Conservation (phyloP, 1,140 invertebrate species). For the Drosophila saltans region DNA sequence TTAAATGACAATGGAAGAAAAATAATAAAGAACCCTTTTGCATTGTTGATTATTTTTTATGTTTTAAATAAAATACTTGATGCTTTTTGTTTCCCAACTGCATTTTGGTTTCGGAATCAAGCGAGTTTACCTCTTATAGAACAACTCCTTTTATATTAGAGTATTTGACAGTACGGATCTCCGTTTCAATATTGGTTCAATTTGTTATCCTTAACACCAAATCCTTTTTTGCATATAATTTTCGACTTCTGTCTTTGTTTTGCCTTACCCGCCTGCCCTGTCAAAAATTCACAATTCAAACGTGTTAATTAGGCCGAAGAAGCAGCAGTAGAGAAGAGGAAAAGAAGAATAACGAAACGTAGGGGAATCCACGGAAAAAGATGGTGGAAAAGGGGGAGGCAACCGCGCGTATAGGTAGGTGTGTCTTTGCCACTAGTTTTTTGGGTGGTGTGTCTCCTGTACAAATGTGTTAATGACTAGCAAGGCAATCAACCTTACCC, state of each 20-base stretch:
- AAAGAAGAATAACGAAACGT: not conserved
- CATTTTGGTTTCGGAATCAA: too few species aligned
- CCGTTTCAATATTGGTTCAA: conserved; percentile 30
- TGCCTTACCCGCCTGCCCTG: conserved; percentile 3
- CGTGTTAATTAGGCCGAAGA: conserved; percentile 69
- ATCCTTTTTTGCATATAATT: conserved; percentile 68
- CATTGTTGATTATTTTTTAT: too few species aligned
- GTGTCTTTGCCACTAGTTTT: conserved; percentile 18
- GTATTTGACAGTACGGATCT: conserved; percentile 18
- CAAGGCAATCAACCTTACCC: conserved; percentile 14
- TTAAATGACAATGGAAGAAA: too few species aligned
- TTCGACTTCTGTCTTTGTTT: conserved; percentile 32
- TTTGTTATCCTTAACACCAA: conserved; percentile 65
- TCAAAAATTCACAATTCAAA: conserved; percentile 81
- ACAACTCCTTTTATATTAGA: not conserved
- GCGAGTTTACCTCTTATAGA: too few species aligned
- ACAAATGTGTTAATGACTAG: conserved; percentile 77
- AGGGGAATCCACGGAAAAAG: too few species aligned
- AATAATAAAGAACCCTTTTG: too few species aligned
- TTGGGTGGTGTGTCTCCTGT: conserved; percentile 31
- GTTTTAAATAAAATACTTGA: too few species aligned
- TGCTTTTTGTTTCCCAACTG: too few species aligned
- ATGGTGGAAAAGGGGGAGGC: conserved; percentile 31
- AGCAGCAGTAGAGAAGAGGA: not conserved
- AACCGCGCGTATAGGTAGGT: conserved; percentile 18